A percentile compares a stretch with the other conserved stretches of the same genome.
Evolutionary conservation across 2,797 vertebrate species (phyloP).

Genomic region (Danio aesculapii): DNA sequence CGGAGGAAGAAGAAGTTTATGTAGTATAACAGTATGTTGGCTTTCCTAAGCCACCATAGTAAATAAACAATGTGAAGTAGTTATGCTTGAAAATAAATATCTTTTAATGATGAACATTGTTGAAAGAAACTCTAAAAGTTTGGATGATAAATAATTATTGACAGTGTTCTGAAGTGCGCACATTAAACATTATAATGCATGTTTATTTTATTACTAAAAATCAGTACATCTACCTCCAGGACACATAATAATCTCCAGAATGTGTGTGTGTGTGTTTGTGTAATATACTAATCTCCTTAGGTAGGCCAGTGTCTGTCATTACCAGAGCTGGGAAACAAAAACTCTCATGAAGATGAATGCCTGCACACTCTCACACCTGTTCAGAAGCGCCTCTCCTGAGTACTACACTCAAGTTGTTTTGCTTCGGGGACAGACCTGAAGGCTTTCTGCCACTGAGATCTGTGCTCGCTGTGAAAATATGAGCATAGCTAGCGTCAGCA

Average conservation of each 20-base stretch:
- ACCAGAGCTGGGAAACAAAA: constrained; percentile 50
- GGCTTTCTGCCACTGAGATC: constrained; percentile 41
- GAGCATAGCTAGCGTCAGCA: constrained; percentile 33
- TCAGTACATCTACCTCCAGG: constrained; percentile 7
- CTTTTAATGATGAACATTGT: too few species aligned
- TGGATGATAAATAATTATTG: too few species aligned
- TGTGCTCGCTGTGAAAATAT: constrained; percentile 41
- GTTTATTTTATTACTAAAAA: not conserved
- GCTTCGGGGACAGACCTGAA: constrained; percentile 54
- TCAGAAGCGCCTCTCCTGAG: constrained; percentile 54
- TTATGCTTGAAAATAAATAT: too few species aligned
- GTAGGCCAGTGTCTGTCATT: constrained; percentile 64
- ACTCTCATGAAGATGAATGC: constrained; percentile 60
- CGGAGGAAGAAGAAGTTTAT: too few species aligned
- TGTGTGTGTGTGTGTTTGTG: constrained; percentile 12
- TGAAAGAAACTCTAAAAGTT: too few species aligned
- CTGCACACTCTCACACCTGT: constrained; percentile 58
- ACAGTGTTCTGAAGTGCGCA: not conserved
- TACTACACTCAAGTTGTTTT: constrained; percentile 50
- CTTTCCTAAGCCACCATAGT: too few species aligned
- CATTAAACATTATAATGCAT: too few species aligned
- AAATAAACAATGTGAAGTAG: too few species aligned
- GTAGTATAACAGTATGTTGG: too few species aligned
- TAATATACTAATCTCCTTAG: constrained; percentile 76
- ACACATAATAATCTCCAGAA: constrained; percentile 1